phyloP scores from a whole-genome alignment of 2,888 invertebrate genomes.

The Smittia sp. region DNA sequence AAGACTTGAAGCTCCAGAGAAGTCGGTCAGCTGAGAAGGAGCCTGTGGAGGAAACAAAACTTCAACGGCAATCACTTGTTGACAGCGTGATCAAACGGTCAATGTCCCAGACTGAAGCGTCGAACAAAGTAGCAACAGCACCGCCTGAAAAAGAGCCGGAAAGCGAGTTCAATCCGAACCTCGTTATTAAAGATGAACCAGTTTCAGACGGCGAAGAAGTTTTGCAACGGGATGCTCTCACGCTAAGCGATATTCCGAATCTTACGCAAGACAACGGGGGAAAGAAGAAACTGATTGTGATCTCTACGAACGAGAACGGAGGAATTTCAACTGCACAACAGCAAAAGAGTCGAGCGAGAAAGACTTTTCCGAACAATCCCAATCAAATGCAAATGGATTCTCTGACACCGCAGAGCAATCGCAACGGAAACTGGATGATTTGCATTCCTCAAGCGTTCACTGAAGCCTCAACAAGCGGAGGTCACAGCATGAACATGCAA shows the following conservation, averaged over 20 bases:
- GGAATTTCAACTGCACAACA: background rate
- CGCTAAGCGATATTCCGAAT: background rate
- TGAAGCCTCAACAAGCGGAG: background rate
- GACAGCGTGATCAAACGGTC: background rate
- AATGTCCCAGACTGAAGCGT: background rate
- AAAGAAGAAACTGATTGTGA: constrained; percentile 17
- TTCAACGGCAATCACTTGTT: too few species aligned
- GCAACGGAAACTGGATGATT: background rate
- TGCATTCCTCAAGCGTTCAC: constrained; percentile 23
- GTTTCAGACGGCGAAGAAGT: constrained; percentile 46
- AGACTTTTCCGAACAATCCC: constrained; percentile 27
- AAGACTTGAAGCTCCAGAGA: too few species aligned
- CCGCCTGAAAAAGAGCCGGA: background rate
- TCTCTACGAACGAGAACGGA: constrained; percentile 13
- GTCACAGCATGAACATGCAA: background rate
- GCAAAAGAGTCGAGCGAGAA: background rate
- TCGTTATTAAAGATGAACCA: constrained; percentile 42
- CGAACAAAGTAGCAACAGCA: background rate
- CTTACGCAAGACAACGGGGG: background rate
- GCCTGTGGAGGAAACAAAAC: background rate
- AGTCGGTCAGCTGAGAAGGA: too few species aligned
- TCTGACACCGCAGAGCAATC: background rate
- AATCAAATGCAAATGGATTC: background rate
- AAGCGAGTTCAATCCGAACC: background rate
- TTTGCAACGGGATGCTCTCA: constrained; percentile 45